phyloP scores from a whole-genome alignment of 2,113 vertebrate genomes.

The Boleophthalmus pectinirostris region DNA sequence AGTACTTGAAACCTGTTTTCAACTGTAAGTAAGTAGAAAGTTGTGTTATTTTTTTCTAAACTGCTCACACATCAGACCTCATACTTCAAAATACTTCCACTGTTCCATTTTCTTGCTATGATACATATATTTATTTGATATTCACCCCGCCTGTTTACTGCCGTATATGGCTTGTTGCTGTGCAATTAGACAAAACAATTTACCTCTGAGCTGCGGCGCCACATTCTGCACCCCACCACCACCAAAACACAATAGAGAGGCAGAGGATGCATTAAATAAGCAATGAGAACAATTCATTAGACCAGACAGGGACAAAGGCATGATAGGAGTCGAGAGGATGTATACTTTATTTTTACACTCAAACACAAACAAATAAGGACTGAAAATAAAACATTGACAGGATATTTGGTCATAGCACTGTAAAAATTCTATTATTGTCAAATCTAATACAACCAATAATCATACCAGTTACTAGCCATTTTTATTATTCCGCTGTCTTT shows the following conservation, averaged over 20 bases:
- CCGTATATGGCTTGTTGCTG: constrained; percentile 24
- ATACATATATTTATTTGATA: constrained; percentile 16
- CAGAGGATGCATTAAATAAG: constrained; percentile 57
- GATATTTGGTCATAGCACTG: not conserved
- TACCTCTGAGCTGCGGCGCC: constrained; percentile 46
- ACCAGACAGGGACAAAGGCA: constrained; percentile 41
- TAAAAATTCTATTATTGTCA: not conserved
- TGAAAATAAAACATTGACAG: not conserved
- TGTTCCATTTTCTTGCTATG: not conserved
- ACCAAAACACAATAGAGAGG: constrained; percentile 55
- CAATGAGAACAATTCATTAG: constrained; percentile 58
- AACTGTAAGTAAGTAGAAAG: no score
- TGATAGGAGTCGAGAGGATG: constrained; percentile 43
- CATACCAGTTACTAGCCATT: not conserved
- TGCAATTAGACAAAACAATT: constrained; percentile 60
- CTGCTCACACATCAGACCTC: no score
- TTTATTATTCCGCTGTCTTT: not conserved
- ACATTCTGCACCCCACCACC: constrained; percentile 46
- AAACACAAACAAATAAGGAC: constrained; percentile 24
- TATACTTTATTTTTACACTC: constrained; percentile 33
- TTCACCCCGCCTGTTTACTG: not conserved
- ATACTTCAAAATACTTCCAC: no score
- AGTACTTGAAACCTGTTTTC: no score
- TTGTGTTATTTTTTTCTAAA: no score
- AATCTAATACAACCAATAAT: not conserved